These are phyloP conservation scores for Drosophila eohydei DNA, from an alignment of 2,888 invertebrate genomes.

Conservation along the genomic window DNA sequence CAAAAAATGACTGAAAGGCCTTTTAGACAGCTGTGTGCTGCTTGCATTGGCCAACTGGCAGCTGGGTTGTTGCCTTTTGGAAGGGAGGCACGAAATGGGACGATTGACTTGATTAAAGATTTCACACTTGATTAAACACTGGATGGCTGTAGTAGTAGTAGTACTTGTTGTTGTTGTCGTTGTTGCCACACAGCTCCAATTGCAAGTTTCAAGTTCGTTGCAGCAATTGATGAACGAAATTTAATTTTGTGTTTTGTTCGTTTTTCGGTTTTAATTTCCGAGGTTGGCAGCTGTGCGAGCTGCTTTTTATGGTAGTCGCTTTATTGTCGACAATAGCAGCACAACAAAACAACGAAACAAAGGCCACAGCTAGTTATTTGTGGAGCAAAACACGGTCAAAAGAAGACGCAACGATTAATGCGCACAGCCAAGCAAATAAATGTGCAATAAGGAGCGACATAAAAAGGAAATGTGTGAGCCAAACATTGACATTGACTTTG, in stretches of 20 bases:
- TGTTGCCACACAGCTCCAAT: slow-evolving; percentile 36
- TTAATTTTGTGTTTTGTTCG: slow-evolving; percentile 18
- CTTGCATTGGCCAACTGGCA: slow-evolving; percentile 43
- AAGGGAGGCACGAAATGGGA: slow-evolving; percentile 9
- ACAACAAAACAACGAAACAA: slow-evolving; percentile 5
- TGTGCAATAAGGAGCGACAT: slow-evolving; percentile 18
- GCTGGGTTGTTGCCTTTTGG: slow-evolving; percentile 21
- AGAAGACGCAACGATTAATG: slow-evolving; percentile 18
- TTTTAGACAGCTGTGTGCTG: slow-evolving; percentile 57
- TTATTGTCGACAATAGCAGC: slow-evolving; percentile 10
- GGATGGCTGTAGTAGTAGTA: slow-evolving; percentile 9
- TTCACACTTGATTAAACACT: slow-evolving; percentile 74
- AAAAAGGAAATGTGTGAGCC: slow-evolving; percentile 4
- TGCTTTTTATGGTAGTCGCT: slow-evolving; percentile 26
- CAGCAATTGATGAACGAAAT: slow-evolving; percentile 47
- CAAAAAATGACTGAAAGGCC: slow-evolving; percentile 28
- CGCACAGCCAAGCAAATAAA: slow-evolving; percentile 15
- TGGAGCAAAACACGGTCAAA: slow-evolving; percentile 7
- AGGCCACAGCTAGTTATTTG: slow-evolving; percentile 17
- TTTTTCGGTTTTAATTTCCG: slow-evolving; percentile 32
- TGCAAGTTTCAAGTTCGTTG: slow-evolving; percentile 60
- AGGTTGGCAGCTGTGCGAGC: slow-evolving; percentile 32
- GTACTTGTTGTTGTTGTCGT: neutral
- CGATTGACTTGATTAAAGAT: slow-evolving; percentile 71
- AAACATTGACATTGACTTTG: slow-evolving; percentile 8